phyloP scores from a whole-genome alignment of 2,797 vertebrate genomes.

The Alectoris magna region DNA sequence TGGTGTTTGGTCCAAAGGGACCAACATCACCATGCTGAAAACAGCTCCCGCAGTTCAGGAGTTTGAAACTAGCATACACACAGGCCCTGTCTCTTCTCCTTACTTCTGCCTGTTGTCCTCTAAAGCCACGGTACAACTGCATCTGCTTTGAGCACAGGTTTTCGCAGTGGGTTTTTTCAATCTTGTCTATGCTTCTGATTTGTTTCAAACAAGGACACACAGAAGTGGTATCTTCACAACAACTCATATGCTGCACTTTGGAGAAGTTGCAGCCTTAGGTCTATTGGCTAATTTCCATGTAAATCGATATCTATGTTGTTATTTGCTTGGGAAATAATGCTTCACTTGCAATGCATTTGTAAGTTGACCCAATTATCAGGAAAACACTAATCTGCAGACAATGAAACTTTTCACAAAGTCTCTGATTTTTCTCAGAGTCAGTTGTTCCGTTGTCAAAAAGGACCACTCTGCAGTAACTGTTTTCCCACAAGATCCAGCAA shows the following conservation, averaged over 20 bases:
- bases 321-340: conserved; percentile 20
- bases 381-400: not conserved
- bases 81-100: not conserved
- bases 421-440: not conserved
- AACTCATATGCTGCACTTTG: not conserved
- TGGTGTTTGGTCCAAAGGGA: not conserved
- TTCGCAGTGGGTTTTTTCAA: not conserved
- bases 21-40: not conserved
- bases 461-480: not conserved
- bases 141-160: not conserved
- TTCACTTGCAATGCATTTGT: not conserved
- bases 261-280: not conserved
- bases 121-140: not conserved
- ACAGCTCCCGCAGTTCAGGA: not conserved
- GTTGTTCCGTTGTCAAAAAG: not conserved
- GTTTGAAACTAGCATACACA: not conserved
- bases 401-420: not conserved
- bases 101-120: not conserved
- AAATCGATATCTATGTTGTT: not conserved
- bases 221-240: not conserved
- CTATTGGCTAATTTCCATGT: not conserved
- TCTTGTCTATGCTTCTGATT: not conserved
- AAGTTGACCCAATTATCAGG: not conserved
- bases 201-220: not conserved
- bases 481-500: not conserved